Base-by-base conservation (phyloP, 1,140 invertebrate species). In the Piezodorus guildinii region DNA sequence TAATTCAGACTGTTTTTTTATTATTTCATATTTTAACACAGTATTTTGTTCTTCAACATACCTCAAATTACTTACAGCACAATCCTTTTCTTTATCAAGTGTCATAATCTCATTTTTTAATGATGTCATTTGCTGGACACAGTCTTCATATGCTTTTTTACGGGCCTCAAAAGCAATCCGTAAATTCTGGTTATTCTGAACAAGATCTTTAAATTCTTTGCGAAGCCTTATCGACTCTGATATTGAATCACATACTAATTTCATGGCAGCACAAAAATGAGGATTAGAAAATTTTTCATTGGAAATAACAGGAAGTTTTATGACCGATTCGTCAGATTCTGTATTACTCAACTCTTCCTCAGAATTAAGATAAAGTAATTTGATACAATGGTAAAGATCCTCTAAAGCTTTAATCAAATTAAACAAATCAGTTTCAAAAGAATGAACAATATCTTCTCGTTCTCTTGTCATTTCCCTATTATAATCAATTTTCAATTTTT, bases 371-470 rank as follows among this genome's bases (percentile, higher is more conserved):
- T 25, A 52, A 52, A 19, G 17, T 12, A 60, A 4, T 60, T 17
- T 60, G 17, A 23, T 21, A 23, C 17, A 23, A 27, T 56, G 23
- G 14, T 23, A 25, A 4, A 60, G 19, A n/a, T 39, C 25, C 16
- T 44, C 17, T 8, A 60, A 43, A 21, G 58, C n/a, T 19, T 60
- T 60, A 23, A 17, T 43, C 34, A 60, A 39, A 19, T 21, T 23
- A 43, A 19, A 16, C 10, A 60, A 15, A 43, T 60, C 58, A 34
- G n/a, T n/a, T 60, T 60, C 58, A 43, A 21, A 60, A 34, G 58
- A 60, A 34, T 60, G n/a, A n/a, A 60, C 16, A 10, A n/a, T 19
- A 12, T 60, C n/a, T 1, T 43, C 15, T 17, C 34, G n/a, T 16
- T 60, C 34, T 19, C 6, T 43, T 17, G 43, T 16, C 34, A 60